These are phyloP conservation scores for Aurelia aurita DNA, from an alignment of 30 jellyfish, hydroid and myxozoan genomes.

Conservation along the genomic window DNA sequence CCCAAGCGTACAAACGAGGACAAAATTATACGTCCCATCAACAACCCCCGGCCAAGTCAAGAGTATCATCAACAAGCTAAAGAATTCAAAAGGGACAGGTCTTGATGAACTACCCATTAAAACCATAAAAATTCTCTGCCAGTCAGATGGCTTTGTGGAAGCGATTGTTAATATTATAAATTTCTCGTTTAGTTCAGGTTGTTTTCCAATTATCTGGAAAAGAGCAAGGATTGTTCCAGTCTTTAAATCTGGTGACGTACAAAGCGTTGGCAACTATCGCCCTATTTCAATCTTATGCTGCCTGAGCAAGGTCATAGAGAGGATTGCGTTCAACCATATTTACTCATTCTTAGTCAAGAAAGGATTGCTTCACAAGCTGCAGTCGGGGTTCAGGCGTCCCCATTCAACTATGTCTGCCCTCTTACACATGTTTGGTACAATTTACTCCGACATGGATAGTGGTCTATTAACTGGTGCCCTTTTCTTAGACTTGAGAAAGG, in stretches of 20 bases:
- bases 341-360: background rate
- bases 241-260: background rate
- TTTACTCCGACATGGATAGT: no score
- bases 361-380: background rate
- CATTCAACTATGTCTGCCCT: background rate
- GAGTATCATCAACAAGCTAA: no score
- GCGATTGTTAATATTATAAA: background rate
- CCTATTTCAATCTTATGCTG: conserved; percentile 1
- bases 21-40: no score
- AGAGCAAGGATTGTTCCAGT: conserved; percentile 4
- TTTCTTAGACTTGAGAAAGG: background rate
- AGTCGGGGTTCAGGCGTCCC: background rate
- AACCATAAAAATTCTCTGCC: no score
- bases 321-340: conserved; percentile 8
- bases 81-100: no score
- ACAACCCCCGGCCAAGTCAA: no score
- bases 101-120: no score
- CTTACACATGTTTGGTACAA: no score
- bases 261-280: background rate
- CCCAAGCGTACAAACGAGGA: no score
- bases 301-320: conserved; percentile 10
- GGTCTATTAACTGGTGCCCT: no score
- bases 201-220: no score
- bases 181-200: background rate
- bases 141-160: background rate